A percentile compares a stretch with the other conserved stretches of the same genome.
Conservation (phyloP, 2,797 vertebrate genomes). For the Vultur gryphus region DNA sequence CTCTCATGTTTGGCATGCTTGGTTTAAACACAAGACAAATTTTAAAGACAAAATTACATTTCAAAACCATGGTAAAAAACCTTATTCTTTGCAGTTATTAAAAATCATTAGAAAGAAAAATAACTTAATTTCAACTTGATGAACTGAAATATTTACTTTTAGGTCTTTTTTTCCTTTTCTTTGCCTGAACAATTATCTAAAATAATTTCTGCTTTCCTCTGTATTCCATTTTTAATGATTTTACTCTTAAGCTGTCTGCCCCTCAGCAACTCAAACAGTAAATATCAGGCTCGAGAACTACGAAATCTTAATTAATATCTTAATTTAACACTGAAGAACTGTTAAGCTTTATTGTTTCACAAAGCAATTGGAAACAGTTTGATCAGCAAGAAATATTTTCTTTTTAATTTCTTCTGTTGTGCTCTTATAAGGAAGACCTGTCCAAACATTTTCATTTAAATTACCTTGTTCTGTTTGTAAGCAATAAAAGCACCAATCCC, state of each 20-base stretch:
- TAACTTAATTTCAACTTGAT: background rate
- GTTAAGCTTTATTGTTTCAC: background rate
- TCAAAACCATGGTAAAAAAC: background rate
- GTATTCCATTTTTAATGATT: background rate
- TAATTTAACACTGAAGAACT: background rate
- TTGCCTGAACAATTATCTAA: background rate
- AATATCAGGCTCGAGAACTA: background rate
- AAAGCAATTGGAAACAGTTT: background rate
- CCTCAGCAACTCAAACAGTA: background rate
- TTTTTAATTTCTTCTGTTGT: background rate
- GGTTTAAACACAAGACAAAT: background rate
- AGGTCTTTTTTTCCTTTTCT: background rate
- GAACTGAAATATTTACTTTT: background rate
- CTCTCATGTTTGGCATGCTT: background rate
- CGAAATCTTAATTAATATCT: background rate
- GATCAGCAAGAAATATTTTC: background rate
- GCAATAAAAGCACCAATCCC: background rate
- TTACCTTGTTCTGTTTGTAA: background rate
- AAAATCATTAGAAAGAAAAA: background rate
- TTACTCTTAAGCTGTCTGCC: background rate
- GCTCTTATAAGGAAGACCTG: background rate
- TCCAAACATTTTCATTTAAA: background rate
- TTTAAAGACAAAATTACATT: background rate
- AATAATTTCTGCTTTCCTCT: background rate
- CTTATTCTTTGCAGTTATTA: background rate